Evolutionary conservation across 2,113 vertebrate genomes (phyloP), one percentile per base, ranked within the genome.

Genomic region (Apeltes quadracus): DNA sequence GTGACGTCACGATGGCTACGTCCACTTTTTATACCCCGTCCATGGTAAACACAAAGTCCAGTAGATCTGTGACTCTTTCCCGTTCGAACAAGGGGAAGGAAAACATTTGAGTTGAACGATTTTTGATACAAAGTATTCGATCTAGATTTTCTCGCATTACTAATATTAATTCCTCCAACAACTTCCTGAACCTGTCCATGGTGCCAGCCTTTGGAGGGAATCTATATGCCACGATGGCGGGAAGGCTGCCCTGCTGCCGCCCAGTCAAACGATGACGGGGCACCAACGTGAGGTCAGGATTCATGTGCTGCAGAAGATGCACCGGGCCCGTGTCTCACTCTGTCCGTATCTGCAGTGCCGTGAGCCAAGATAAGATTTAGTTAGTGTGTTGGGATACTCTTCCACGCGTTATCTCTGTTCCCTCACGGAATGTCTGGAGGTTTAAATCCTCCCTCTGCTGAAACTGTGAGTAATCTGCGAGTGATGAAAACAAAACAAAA

Each of bases 391-490:
- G 18, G 13, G 29, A 23, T 50, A 20, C 11, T 41, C 23, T 14
- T 46, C 62, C 46, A 39, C 59, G 6, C 55, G 68, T 86, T 88
- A 88, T 90, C 86, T 85, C 16, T 88, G 88, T 93, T 90, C 89
- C 48, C 70, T 46, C 34, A 16, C 78, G 89, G 90, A 93, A 92
- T 92, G 87, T 79, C 78, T 81, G 53, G 18, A 71, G 36, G 23
- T 78, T 89, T 85, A 86, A 73, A 89, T 87, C 85, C 85, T 84
- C 85, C 88, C 85, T 84, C 73, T 55, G 29, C 62, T 82, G 72
- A 88, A 86, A 88, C 84, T 75, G 72, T 76, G 36, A 16, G 65
- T 78, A 79, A 80, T 62, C 69, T 69, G 74, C 83, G 73, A 84
- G 75, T 80, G 87, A 89, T 86, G 69, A 51, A 51, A 23, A 51